A percentile compares a stretch with the other conserved stretches of the same genome.
Conservation (phyloP, 2,113 vertebrate genomes). For the Dicaeum eximium region DNA sequence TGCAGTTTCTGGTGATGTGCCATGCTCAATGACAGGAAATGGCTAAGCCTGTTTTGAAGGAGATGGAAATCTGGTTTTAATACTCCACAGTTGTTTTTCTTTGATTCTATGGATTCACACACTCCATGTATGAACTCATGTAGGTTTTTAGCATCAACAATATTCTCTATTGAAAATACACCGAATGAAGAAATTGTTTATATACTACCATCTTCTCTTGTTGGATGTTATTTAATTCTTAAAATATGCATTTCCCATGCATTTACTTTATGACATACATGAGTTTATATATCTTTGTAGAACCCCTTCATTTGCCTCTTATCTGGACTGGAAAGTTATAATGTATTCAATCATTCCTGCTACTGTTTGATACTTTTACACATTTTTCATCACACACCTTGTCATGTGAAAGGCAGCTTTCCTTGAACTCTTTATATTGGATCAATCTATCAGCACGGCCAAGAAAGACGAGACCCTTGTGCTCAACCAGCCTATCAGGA, state of each 20-base stretch:
- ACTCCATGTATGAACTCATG: neutral
- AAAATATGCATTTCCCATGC: neutral
- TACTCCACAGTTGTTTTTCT: neutral
- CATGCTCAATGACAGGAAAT: neutral
- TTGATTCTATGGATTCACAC: neutral
- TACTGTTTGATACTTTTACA: neutral
- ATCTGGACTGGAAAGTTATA: neutral
- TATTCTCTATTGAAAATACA: neutral
- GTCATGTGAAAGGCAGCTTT: neutral
- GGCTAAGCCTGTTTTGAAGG: neutral
- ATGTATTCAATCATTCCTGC: neutral
- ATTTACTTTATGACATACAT: neutral
- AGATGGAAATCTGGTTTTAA: neutral
- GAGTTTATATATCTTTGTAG: neutral
- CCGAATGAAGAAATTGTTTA: neutral
- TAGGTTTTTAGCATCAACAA: neutral
- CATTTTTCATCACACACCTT: neutral
- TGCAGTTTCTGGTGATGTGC: neutral
- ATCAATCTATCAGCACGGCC: neutral
- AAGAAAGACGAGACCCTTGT: neutral
- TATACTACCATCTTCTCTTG: neutral
- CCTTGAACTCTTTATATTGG: neutral
- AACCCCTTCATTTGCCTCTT: neutral
- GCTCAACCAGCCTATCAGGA: neutral
- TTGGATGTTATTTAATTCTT: neutral